Base-by-base conservation (phyloP, 2,797 vertebrate species). In the Bufotes viridis region DNA sequence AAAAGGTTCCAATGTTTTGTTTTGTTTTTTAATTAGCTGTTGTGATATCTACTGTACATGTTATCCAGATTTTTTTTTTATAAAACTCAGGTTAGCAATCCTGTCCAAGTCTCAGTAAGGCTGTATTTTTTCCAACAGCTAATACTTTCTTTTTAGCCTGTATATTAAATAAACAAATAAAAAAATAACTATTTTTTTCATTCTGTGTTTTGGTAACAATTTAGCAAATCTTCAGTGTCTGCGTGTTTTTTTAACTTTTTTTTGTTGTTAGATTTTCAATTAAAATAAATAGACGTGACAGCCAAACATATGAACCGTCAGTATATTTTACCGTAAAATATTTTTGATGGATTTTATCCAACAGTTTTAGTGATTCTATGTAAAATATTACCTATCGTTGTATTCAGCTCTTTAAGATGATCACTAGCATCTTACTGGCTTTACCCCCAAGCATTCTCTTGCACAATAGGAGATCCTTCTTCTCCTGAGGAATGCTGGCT, bases 401-500 rank as follows among this genome's bases (percentile, higher is more conserved):
- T 6, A 78, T 53, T 78, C 22, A 55, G 51, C 22, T 14, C 4
- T 78, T 65, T 24, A 49, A 65, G 49, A 65, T 81, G 60, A 63
- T 81, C 29, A 65, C 15, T 26, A 65, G 60, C 57, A 81, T 81
- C 29, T 81, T 42, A 42, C 17, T 42, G 11, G 29, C 58, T 60
- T 81, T 29, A 34, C 78, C 57, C 83, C 58, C 34, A 65, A 78
- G 22, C 24, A 22, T 61, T 84, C 6, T 67, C 84, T 74, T 0
- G 42, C 55, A 72, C 78, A 87, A 87, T 79, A 26, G 29, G 65
- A 78, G 76, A 86, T 70, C 70, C 60, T 78, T 49, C 80, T 78
- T n/a, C 49, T 57, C 58, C 82, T 85, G 60, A 85, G 74, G 84
- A 85, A 85, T 85, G 58, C 60, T 24, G 72, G 74, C 70, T 55